Evolutionary conservation across 2,113 vertebrate species (phyloP).

Genomic region (Silurus meridionalis): DNA sequence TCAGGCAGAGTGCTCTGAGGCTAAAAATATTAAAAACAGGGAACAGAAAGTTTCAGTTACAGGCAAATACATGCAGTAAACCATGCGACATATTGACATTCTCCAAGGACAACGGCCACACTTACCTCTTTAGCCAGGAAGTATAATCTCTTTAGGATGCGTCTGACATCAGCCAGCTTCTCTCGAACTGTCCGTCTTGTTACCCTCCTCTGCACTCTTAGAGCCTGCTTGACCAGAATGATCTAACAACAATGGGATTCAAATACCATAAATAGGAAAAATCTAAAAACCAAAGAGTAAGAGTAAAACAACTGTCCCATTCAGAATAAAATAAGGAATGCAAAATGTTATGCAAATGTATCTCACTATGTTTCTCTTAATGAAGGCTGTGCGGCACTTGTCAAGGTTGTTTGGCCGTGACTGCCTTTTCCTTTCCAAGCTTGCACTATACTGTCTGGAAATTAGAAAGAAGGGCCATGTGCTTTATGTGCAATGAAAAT

Average conservation of each 20-base stretch:
- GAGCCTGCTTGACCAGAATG: slow-evolving; percentile 78
- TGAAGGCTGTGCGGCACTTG: slow-evolving; percentile 74
- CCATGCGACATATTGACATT: not conserved
- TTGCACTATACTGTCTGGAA: slow-evolving; percentile 79
- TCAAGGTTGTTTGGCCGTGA: slow-evolving; percentile 83
- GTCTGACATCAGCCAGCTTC: slow-evolving; percentile 73
- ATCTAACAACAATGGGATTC: slow-evolving; percentile 55
- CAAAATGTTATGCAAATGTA: slow-evolving; percentile 14
- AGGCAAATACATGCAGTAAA: not conserved
- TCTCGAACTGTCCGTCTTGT: slow-evolving; percentile 73
- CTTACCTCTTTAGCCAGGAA: slow-evolving; percentile 83
- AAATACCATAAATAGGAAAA: not conserved
- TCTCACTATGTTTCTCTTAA: slow-evolving; percentile 81
- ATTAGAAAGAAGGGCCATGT: not conserved
- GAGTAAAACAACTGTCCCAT: not conserved
- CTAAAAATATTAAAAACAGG: slow-evolving; percentile 64
- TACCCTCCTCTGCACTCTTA: slow-evolving; percentile 66
- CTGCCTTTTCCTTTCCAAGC: slow-evolving; percentile 75
- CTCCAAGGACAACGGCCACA: not conserved
- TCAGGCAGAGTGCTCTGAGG: slow-evolving; percentile 88
- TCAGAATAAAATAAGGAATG: not conserved
- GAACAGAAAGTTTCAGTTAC: not conserved
- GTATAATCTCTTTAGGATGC: slow-evolving; percentile 76
- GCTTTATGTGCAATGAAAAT: slow-evolving; percentile 13
- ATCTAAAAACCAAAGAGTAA: not conserved